Base-by-base conservation (phyloP, 2,888 invertebrate species). In the Philaethria dido region DNA sequence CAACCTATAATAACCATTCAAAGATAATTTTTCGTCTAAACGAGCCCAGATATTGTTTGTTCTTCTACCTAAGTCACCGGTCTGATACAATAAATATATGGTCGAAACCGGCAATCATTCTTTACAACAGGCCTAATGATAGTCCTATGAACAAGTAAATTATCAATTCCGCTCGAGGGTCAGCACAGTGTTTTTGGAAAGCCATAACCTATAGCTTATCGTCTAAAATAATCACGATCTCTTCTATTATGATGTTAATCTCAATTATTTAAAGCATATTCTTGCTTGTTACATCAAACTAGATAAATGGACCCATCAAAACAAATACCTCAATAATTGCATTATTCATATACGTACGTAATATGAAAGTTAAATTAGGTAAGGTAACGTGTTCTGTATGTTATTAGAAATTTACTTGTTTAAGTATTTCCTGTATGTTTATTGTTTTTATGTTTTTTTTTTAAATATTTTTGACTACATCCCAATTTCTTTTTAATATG, bases 31-130 rank as follows among this genome's bases (percentile, higher is more conserved):
- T 81, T 84, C 86, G 82, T 84, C 76, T 83, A 90, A 92, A 92
- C 92, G 89, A 92, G 77, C 87, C 87, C 84, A 89, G 83, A 88
- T 88, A 86, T 83, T 92, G 92, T 92, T 92, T 92, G 92, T 92
- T 92, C 90, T 91, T 88, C 88, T 85, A 83, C 80, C 80, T 76
- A 80, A 82, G 78, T 80, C 84, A 79, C 78, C 81, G 79, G 75
- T 82, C 82, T 81, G 77, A 80, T 73, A 80, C 78, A 75, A 80
- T 86, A 88, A 88, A 86, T 84, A 87, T 80, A 84, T 78, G 80
- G 78, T 80, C 80, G 83, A 80, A 90, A 86, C 92, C 86, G 75
- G 83, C 83, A 92, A 92, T 92, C 90, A 91, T 86, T 85, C 81
- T 83, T 82, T 81, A 80, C 83, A 85, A 84, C 85, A 80, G 78